These are phyloP conservation scores for Scaptomyza flava DNA, from an alignment of 2,888 invertebrate species.

Conservation along the genomic window DNA sequence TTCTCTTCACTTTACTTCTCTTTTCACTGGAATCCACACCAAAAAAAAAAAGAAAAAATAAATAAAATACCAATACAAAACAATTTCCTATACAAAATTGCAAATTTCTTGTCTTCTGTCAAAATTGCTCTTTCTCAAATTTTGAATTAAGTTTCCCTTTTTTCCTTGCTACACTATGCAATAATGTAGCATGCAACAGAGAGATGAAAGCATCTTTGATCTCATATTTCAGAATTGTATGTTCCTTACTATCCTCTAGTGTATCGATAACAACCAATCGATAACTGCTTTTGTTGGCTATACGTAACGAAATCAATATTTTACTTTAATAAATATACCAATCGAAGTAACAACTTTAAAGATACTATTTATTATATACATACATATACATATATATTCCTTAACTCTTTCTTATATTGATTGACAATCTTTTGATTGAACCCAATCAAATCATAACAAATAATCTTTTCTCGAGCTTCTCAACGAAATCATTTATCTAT, in stretches of 20 bases:
- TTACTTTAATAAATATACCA: background rate
- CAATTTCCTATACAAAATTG: constrained; percentile 1
- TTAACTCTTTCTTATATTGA: background rate
- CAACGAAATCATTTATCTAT: background rate
- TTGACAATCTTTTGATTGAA: background rate
- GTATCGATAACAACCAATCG: too few relatives aligned
- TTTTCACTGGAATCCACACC: background rate
- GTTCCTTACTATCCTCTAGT: too few relatives aligned
- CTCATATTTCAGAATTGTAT: background rate
- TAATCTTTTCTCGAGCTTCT: background rate
- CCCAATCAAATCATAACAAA: background rate
- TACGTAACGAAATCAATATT: background rate
- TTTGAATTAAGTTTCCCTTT: background rate
- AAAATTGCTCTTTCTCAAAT: background rate
- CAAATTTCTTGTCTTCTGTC: background rate
- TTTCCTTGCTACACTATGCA: background rate
- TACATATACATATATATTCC: too few relatives aligned
- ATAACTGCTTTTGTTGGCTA: too few relatives aligned
- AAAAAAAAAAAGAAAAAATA: too few relatives aligned
- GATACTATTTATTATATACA: too few relatives aligned
- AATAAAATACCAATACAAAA: background rate
- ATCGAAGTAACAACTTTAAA: too few relatives aligned
- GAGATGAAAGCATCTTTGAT: background rate
- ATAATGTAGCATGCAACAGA: background rate
- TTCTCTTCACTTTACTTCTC: constrained; percentile 1